A percentile compares a stretch with the other conserved stretches of the same genome.
These are phyloP conservation scores for Pseudochirops cupreus DNA, from an alignment of 2,797 vertebrate genomes.

Conservation along the genomic window DNA sequence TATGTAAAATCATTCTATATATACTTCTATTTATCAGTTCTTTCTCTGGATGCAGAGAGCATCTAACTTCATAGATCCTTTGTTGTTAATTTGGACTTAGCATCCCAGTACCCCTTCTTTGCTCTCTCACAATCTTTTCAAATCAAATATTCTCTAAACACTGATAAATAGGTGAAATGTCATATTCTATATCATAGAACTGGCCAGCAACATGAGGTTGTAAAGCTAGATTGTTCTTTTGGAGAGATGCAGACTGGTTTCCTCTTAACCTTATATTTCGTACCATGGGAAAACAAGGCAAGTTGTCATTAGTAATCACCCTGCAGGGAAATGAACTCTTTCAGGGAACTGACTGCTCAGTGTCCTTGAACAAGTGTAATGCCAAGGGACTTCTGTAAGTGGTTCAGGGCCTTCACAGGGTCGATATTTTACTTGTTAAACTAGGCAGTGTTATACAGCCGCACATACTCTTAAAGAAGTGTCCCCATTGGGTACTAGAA, in stretches of 20 bases:
- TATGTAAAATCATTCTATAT: neutral
- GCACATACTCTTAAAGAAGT: slow-evolving; percentile 48
- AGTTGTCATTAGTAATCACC: slow-evolving; percentile 24
- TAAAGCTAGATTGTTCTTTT: slow-evolving; percentile 20
- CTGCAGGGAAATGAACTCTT: slow-evolving; percentile 44
- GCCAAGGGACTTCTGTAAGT: slow-evolving; percentile 39
- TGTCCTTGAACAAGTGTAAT: slow-evolving; percentile 32
- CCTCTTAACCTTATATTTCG: slow-evolving; percentile 3
- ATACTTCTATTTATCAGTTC: neutral
- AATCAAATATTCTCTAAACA: neutral
- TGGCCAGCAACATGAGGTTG: slow-evolving; percentile 35
- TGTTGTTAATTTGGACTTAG: neutral
- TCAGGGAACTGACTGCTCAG: slow-evolving; percentile 52
- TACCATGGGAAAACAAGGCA: neutral
- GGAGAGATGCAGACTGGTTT: slow-evolving; percentile 22
- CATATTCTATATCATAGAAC: neutral
- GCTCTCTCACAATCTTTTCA: neutral
- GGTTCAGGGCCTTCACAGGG: slow-evolving; percentile 32
- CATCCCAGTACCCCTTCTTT: neutral
- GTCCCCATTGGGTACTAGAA: slow-evolving; percentile 54
- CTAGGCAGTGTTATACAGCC: slow-evolving; percentile 23
- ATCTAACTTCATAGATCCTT: neutral
- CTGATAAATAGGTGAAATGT: slow-evolving; percentile 14
- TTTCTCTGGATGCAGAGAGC: neutral
- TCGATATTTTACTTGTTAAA: slow-evolving; percentile 54